Evolutionary conservation across 2,888 invertebrate genomes (phyloP), one percentile per base, ranked within the genome.

Genomic region (Lasioglossum villosulum): DNA sequence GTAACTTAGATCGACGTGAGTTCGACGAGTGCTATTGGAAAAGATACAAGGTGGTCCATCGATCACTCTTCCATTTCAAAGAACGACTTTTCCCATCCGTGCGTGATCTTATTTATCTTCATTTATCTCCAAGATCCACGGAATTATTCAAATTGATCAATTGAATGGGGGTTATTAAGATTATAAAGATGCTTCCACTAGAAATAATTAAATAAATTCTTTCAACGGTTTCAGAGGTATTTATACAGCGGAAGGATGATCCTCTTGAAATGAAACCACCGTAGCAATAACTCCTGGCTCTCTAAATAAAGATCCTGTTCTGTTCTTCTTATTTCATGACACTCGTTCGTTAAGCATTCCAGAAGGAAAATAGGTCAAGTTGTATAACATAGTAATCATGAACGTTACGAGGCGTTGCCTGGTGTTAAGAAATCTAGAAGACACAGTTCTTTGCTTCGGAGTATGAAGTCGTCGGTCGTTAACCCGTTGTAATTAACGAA

Each of bases 401-500:
- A 68, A 68, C 68, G 68, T 68, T 68, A 68, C 37, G 30, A 8
- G 30, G 56, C 19, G 75, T 75, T 80, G 42, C 42, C 23, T 59
- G 39, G 19, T 48, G 34, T 27, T 52, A 37, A 70, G 66, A 71
- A 74, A 70, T 74, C 14, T 52, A 70, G 80, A 63, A 81, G 81
- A 75, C 73, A 70, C 70, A 75, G 37, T 84, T 80, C 48, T 52
- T 73, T 42, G 14, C 27, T n/a, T 74, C 63, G 59, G 42, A 78
- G 79, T 66, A 78, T 63, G 45, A 74, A 80, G 42, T 83, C 70
- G 82, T 74, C 89, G 93, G 93, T 93, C 93, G 85, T 93, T 93
- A 93, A 93, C 93, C 94, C 83, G 84, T 76, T 79, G 86, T 88
- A 92, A 94, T 94, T 93, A 93, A 92, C 88, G 91, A 91, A 89